phyloP scores from a whole-genome alignment of 2,797 vertebrate species.

The Pterois miles region DNA sequence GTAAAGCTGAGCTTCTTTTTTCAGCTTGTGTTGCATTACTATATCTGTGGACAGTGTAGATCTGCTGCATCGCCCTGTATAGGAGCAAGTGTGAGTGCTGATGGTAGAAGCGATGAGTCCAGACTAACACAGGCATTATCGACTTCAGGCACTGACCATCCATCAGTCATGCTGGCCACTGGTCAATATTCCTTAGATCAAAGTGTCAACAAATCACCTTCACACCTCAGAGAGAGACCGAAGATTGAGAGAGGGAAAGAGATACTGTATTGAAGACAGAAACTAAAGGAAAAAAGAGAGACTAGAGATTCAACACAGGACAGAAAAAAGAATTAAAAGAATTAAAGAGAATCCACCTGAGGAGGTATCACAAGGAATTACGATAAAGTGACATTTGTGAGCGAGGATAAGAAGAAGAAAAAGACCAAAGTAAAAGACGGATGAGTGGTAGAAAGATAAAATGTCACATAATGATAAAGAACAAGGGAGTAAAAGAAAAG shows the following conservation, averaged over 20 bases:
- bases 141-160: constrained; percentile 67
- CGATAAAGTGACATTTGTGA: constrained; percentile 45
- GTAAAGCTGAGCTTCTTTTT: neutral
- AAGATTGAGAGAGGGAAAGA: constrained; percentile 25
- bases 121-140: constrained; percentile 69
- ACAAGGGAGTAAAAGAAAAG: constrained; percentile 23
- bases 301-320: neutral
- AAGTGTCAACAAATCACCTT: constrained; percentile 81
- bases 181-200: constrained; percentile 79
- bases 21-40: constrained; percentile 18
- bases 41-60: neutral
- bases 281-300: neutral
- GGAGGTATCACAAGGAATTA: constrained; percentile 7
- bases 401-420: constrained; percentile 8
- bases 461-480: constrained; percentile 47
- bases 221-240: constrained; percentile 51
- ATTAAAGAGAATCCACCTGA: constrained; percentile 14
- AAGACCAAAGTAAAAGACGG: constrained; percentile 3
- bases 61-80: neutral
- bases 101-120: constrained; percentile 51
- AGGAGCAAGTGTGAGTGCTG: constrained; percentile 20
- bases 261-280: constrained; percentile 6
- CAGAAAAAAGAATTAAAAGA: constrained; percentile 2
- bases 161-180: constrained; percentile 71
- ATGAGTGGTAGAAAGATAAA: constrained; percentile 22